phyloP scores from a whole-genome alignment of 2,888 invertebrate genomes.

The Sipha maydis region DNA sequence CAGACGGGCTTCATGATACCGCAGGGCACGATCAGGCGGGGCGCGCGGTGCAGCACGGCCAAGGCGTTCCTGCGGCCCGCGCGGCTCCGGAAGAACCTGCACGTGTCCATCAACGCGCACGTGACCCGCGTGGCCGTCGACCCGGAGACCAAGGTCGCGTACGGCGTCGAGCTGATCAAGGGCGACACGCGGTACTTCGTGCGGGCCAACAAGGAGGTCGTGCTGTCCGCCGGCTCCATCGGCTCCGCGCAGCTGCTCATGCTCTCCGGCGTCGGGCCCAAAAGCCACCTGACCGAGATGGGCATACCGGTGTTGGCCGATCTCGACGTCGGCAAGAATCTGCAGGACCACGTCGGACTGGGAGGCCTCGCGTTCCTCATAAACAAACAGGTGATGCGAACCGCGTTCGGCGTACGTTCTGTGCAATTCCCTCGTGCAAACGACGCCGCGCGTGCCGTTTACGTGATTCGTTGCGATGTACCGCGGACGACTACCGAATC shows the following conservation, averaged over 20 bases:
- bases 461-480: too few species aligned
- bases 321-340: constrained; percentile 83
- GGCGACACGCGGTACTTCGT: constrained; percentile 79
- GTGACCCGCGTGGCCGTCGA: constrained; percentile 71
- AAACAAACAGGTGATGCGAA: constrained; percentile 71
- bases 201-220: constrained; percentile 84
- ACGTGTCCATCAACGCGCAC: constrained; percentile 84
- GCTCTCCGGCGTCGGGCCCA: constrained; percentile 86
- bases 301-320: constrained; percentile 84
- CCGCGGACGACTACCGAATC: too few species aligned
- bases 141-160: constrained; percentile 77
- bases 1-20: constrained; percentile 92
- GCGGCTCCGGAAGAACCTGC: constrained; percentile 81
- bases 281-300: constrained; percentile 77
- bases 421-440: too few species aligned
- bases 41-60: constrained; percentile 81
- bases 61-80: constrained; percentile 88
- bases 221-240: constrained; percentile 89
- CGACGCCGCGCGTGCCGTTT: too few species aligned
- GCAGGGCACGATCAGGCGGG: constrained; percentile 71
- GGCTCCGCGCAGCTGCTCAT: constrained; percentile 94
- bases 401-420: too few species aligned
- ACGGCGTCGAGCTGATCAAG: constrained; percentile 83
- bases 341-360: constrained; percentile 89
- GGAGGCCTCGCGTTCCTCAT: constrained; percentile 87